Base-by-base conservation (phyloP, 2,888 invertebrate genomes). In the Microchrysa polita region DNA sequence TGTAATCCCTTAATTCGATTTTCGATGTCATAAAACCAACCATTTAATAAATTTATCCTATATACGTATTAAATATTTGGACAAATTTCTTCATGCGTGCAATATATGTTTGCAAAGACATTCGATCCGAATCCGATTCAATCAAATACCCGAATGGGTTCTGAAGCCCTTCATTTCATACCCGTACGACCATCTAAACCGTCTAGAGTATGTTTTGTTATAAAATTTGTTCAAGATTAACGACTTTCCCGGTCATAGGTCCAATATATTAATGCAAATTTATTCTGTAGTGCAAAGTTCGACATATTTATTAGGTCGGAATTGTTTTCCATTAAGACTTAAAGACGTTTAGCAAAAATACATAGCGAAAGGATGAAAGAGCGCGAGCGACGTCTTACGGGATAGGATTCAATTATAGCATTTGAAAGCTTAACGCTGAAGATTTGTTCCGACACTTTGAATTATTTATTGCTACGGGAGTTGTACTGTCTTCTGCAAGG, bases 181-280 rank as follows among this genome's bases (percentile, higher is more conserved):
- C 2, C 7, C 27, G 27, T 7, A 7, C 27, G 27, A 34, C 27
- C 27, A 34, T n/a, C n/a, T 34, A 34, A 34, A 34, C 27, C 7
- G 7, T 34, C 4, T n/a, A 7, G 27, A 34, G 27, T 7, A 22
- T n/a, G n/a, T n/a, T n/a, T 16, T 55, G 55, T 20, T 22, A n/a
- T n/a, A 55, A 55, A 5, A 55, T 55, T 55, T 48, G 22, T 1
- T 48, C 22, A 2, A 65, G 20, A 48, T 65, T 48, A 48, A 44
- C 14, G 48, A 48, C 27, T 34, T 12, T 65, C 42, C 44, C 65
- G n/a, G 65, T 23, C 48, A 65, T 10, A 22, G 65, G 14, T 65
- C 65, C 22, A 48, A 65, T 48, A 10, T 22, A 65, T 65, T 48
- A 65, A 65, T 65, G 65, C 48, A 65, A 65, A 65, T 65, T 65